These are phyloP conservation scores for Cephalopterus ornatus DNA, from an alignment of 2,113 vertebrate genomes.

Conservation along the genomic window DNA sequence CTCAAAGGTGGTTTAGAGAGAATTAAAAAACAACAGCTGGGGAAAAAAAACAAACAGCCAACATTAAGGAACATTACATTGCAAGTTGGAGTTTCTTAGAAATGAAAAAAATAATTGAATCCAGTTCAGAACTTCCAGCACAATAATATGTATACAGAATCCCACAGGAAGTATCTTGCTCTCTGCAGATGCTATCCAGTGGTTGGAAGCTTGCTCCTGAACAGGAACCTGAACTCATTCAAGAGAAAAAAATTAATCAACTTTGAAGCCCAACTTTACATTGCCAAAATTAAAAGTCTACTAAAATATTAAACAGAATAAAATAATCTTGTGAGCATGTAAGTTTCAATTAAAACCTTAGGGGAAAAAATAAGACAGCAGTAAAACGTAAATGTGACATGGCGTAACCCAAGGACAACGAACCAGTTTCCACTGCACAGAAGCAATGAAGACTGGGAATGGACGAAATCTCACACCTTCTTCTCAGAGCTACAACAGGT, in stretches of 20 bases:
- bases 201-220: neutral
- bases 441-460: neutral
- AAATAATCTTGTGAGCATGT: neutral
- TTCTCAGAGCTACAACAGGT: fast-evolving
- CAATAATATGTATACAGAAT: neutral
- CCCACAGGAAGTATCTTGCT: neutral
- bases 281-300: neutral
- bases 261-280: neutral
- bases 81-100: neutral
- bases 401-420: neutral
- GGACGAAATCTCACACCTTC: neutral
- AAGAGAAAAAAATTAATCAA: neutral
- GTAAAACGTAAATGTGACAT: neutral
- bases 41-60: neutral
- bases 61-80: neutral
- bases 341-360: neutral
- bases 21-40: neutral
- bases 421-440: neutral
- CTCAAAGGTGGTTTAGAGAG: neutral
- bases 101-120: neutral
- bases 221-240: neutral
- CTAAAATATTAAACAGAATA: neutral
- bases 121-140: neutral
- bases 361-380: neutral
- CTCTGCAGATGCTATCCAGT: neutral